A percentile compares a stretch with the other conserved stretches of the same genome.
phyloP scores from a whole-genome alignment of 1,140 invertebrate species.

The Chlorops oryzae region DNA sequence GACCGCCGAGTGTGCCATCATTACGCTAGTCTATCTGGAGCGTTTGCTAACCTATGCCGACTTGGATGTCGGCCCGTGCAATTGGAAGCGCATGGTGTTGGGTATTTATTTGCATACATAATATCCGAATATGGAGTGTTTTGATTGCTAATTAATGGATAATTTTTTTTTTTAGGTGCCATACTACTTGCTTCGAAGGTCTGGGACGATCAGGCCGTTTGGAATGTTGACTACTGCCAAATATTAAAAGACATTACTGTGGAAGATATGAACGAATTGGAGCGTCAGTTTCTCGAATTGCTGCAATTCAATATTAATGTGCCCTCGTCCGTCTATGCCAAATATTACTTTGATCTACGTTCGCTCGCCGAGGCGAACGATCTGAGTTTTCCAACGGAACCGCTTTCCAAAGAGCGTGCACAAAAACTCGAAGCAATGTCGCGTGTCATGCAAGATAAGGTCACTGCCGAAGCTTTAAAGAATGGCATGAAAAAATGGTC shows the following conservation, averaged over 20 bases:
- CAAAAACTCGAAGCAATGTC: conserved; percentile 96
- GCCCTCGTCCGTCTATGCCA: conserved; percentile 98
- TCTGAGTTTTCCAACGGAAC: conserved; percentile 89
- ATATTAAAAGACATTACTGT: conserved; percentile 98
- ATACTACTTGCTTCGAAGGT: conserved; percentile 99
- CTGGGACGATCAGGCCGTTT: conserved; percentile 99
- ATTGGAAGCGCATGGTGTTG: conserved; percentile 95
- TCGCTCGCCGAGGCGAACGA: conserved; percentile 96
- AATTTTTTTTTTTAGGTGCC: conserved; percentile 58
- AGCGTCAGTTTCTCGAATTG: conserved; percentile 96
- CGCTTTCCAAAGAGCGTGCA: conserved; percentile 90
- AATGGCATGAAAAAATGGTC: conserved; percentile 87
- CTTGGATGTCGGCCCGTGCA: conserved; percentile 93
- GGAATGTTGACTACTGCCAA: conserved; percentile 99
- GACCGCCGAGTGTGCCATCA: conserved; percentile 99
- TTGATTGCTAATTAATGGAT: too few relatives aligned
- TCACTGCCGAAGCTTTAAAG: conserved; percentile 68
- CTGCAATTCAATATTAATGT: conserved; percentile 99
- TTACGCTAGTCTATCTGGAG: conserved; percentile 94
- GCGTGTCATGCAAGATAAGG: conserved; percentile 87
- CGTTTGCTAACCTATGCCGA: conserved; percentile 95
- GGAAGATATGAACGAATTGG: conserved; percentile 99
- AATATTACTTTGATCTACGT: conserved; percentile 99
- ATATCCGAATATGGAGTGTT: too few relatives aligned
- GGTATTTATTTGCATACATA: conserved; percentile 23